A percentile compares a stretch with the other conserved stretches of the same genome.
phyloP scores from a whole-genome alignment of 2,113 vertebrate species.

The Peromyscus leucopus region DNA sequence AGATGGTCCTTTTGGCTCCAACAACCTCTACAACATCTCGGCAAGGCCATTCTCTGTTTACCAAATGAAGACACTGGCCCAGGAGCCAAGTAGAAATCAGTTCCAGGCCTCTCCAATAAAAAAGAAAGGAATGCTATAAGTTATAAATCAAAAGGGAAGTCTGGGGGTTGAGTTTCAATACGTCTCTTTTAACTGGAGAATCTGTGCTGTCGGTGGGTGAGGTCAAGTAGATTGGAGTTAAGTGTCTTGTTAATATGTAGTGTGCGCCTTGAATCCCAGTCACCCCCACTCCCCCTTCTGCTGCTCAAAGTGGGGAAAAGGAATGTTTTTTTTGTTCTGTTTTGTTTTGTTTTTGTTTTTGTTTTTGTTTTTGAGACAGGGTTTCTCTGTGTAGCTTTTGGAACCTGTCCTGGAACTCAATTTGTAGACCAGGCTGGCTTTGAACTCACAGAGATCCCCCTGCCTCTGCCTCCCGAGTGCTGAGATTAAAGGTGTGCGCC shows the following conservation, averaged over 20 bases:
- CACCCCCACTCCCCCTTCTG: not conserved
- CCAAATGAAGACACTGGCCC: conserved; percentile 45
- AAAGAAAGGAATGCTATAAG: conserved; percentile 30
- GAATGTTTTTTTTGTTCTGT: too few relatives aligned
- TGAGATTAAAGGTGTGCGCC: too few relatives aligned
- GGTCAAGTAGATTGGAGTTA: conserved; percentile 21
- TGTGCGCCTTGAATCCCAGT: not conserved
- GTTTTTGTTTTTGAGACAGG: too few relatives aligned
- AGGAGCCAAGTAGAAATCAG: conserved; percentile 58
- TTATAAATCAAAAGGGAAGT: conserved; percentile 36
- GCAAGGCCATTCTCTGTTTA: conserved; percentile 61
- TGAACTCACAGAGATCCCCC: too few relatives aligned
- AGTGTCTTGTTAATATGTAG: not conserved
- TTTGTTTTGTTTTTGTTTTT: too few relatives aligned
- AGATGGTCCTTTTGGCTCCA: conserved; percentile 71
- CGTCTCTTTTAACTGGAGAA: conserved; percentile 8
- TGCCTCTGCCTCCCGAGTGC: too few relatives aligned
- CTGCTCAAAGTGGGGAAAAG: not conserved
- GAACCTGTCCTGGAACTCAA: too few relatives aligned
- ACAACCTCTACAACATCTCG: conserved; percentile 51
- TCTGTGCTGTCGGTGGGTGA: not conserved
- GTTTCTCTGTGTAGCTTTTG: too few relatives aligned
- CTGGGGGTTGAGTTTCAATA: not conserved
- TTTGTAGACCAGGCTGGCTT: too few relatives aligned
- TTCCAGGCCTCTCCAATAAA: conserved; percentile 42